Conservation (phyloP, 2,113 vertebrate species). For the Turdus rufiventris region DNA sequence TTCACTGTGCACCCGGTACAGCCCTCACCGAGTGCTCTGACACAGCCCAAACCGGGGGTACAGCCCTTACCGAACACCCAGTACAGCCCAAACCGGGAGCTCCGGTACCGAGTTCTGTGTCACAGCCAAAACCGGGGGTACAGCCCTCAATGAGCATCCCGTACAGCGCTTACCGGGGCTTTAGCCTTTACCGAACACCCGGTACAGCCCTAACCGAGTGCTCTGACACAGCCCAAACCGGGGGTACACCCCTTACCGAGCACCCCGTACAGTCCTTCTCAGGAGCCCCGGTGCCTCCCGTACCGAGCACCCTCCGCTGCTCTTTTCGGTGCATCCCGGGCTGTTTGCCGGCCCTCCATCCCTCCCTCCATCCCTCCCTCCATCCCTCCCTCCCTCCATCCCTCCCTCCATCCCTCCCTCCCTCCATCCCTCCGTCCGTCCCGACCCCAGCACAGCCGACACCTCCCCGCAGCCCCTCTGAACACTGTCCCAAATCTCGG, state of each 20-base stretch:
- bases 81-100: too few relatives aligned
- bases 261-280: background rate
- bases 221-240: too few relatives aligned
- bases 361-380: too few relatives aligned
- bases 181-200: background rate
- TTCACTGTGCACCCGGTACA: background rate
- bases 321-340: background rate
- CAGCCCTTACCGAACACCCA: too few relatives aligned
- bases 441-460: fast-evolving
- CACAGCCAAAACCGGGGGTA: too few relatives aligned
- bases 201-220: too few relatives aligned
- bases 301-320: too few relatives aligned
- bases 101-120: too few relatives aligned
- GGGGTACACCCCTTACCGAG: background rate
- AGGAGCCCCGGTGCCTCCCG: background rate
- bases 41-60: background rate
- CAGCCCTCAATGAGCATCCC: too few relatives aligned
- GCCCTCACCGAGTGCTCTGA: too few relatives aligned
- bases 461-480: fast-evolving
- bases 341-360: fast-evolving
- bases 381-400: fast-evolving
- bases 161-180: too few relatives aligned
- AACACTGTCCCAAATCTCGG: fast-evolving
- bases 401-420: background rate
- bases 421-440: too few relatives aligned